phyloP scores from a whole-genome alignment of 2,888 invertebrate species.

The Lepidochrysops patricia region DNA sequence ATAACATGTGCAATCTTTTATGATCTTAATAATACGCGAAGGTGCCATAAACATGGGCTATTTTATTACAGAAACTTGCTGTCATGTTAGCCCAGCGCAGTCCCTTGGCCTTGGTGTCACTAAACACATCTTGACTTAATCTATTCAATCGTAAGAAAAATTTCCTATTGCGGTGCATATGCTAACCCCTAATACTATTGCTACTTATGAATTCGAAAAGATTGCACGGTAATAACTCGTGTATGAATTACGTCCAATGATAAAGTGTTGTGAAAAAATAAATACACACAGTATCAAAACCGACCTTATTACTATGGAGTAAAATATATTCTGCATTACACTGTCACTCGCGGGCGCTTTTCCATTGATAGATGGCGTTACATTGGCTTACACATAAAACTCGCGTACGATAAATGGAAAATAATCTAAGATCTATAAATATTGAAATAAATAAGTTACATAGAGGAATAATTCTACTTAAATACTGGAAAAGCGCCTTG shows the following conservation, averaged over 20 bases:
- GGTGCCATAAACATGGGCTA: constrained; percentile 49
- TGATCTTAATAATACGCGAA: constrained; percentile 40
- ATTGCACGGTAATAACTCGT: constrained; percentile 29
- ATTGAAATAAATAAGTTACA: constrained; percentile 2
- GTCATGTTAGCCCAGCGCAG: constrained; percentile 38
- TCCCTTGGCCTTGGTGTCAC: constrained; percentile 22
- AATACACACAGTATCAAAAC: constrained; percentile 6
- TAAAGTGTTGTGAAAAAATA: constrained; percentile 24
- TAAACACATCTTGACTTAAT: constrained; percentile 18
- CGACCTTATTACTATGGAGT: background rate
- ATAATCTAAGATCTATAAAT: constrained; percentile 2
- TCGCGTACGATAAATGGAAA: background rate
- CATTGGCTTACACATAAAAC: background rate
- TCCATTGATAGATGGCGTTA: constrained; percentile 4
- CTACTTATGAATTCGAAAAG: constrained; percentile 19
- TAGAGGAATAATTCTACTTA: background rate
- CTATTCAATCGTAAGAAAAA: constrained; percentile 22
- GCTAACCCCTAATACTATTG: constrained; percentile 22
- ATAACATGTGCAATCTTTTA: constrained; percentile 68
- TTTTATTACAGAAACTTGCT: constrained; percentile 27
- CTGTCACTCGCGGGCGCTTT: background rate
- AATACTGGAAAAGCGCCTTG: constrained; percentile 6
- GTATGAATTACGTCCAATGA: constrained; percentile 37
- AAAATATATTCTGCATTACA: background rate
- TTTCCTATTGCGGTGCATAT: constrained; percentile 26